Conservation (phyloP, 2,888 invertebrate species). For the Muscina levida region DNA sequence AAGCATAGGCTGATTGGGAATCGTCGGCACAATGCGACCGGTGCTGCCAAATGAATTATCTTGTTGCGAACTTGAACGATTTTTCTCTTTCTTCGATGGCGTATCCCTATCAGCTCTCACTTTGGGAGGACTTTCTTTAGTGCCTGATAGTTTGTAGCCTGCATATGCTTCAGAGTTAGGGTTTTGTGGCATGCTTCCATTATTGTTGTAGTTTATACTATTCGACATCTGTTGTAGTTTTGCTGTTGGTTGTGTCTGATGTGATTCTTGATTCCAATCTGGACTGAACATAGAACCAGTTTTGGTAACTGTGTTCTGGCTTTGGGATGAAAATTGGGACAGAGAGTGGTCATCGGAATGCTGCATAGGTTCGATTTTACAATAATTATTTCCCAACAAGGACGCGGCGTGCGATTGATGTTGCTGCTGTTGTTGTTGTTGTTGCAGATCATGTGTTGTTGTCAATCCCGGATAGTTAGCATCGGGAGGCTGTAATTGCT, state of each 20-base stretch:
- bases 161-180: constrained; percentile 63
- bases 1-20: constrained; percentile 52
- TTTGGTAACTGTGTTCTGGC: constrained; percentile 67
- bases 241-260: constrained; percentile 25
- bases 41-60: constrained; percentile 32
- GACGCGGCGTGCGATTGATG: constrained; percentile 60
- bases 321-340: constrained; percentile 59
- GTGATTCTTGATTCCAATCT: constrained; percentile 73
- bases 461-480: constrained; percentile 65
- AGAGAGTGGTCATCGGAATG: constrained; percentile 54
- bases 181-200: constrained; percentile 55
- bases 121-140: constrained; percentile 68
- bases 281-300: constrained; percentile 78
- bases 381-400: constrained; percentile 60
- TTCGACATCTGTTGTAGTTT: constrained; percentile 67
- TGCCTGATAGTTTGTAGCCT: constrained; percentile 48
- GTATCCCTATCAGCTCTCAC: constrained; percentile 70
- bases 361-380: constrained; percentile 59
- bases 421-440: constrained; percentile 67
- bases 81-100: constrained; percentile 78
- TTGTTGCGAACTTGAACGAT: constrained; percentile 67
- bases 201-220: constrained; percentile 48
- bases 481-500: constrained; percentile 69
- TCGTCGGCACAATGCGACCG: constrained; percentile 35
- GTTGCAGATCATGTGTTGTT: constrained; percentile 66